phyloP scores from a whole-genome alignment of 2,888 invertebrate genomes.

The Harpalus rubripes region DNA sequence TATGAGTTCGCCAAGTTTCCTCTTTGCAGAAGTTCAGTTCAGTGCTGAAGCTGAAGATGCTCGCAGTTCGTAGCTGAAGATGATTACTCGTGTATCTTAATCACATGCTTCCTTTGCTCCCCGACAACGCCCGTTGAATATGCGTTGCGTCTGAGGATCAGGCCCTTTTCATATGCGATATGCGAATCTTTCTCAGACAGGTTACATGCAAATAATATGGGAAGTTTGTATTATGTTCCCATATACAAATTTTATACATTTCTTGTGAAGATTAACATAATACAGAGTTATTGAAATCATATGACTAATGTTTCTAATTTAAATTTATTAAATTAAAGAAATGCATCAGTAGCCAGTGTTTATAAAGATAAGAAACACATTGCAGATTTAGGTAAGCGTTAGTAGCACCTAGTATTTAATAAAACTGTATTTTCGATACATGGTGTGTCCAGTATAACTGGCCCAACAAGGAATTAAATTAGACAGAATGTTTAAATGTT shows the following conservation, averaged over 20 bases:
- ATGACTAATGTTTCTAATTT: no score
- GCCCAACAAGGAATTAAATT: no score
- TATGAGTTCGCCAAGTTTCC: conserved; percentile 45
- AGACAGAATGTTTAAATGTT: no score
- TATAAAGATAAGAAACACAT: no score
- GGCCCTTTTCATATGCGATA: neutral
- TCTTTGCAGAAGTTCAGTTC: conserved; percentile 21
- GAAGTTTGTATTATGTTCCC: neutral
- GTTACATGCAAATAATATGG: neutral
- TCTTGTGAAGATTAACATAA: neutral
- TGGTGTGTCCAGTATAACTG: no score
- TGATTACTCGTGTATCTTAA: conserved; percentile 39
- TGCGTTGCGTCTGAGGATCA: neutral
- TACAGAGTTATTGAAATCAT: no score
- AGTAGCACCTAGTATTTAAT: no score
- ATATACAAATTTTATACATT: neutral
- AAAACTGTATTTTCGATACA: no score
- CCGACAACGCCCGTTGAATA: neutral
- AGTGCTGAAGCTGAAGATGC: neutral
- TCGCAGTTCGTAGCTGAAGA: conserved; percentile 14
- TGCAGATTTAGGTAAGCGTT: no score
- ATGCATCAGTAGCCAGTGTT: no score
- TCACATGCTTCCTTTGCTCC: conserved; percentile 26
- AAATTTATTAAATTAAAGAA: neutral
- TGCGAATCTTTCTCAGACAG: neutral